Evolutionary conservation across 2,888 invertebrate species (phyloP), one percentile per base, ranked within the genome.

Genomic region (Bombylius major): DNA sequence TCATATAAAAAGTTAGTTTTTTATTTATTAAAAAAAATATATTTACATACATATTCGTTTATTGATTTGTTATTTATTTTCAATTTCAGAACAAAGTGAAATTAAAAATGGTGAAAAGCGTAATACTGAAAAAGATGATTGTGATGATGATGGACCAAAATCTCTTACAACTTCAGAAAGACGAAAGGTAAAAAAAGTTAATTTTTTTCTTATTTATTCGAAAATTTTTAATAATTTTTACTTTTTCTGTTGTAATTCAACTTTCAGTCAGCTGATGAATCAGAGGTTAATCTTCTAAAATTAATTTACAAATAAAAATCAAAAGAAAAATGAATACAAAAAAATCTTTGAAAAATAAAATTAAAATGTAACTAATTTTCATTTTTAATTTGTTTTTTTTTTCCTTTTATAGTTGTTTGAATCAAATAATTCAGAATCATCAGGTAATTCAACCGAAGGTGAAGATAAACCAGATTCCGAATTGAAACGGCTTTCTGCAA

Each of bases 151-250:
- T 65, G 77, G 82, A 53, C 83, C 84, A 1, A 86, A 86, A 70
- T 87, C 87, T 0, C 83, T 88, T 1, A 84, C 86, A 64, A 88
- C 89, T 0, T 87, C 88, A 0, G 89, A 89, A 66, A 76, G 88
- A n/a, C 78, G 88, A 63, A 87, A 84, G 75, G 71, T 87, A 64
- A 66, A 56, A 64, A 71, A 66, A 46, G 33, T 46, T 33, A n/a
- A 36, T 45, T 33, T 54, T 42, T 39, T 14, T 23, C 23, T 23
- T 23, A 23, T 11, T 42, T 8, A 11, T 42, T 11, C 36, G 9
- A 8, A 36, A 6, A 36, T n/a, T 50, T 45, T 47, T 54, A 51
- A 54, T 39, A 23, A 23, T 33, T 57, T 42, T 44, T 32, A 51
- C 6, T 44, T 42, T 23, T 39, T 42, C 12, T 42, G 11, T 6